Evolutionary conservation across 2,888 invertebrate species (phyloP).

Genomic region (Lasioglossum morio): DNA sequence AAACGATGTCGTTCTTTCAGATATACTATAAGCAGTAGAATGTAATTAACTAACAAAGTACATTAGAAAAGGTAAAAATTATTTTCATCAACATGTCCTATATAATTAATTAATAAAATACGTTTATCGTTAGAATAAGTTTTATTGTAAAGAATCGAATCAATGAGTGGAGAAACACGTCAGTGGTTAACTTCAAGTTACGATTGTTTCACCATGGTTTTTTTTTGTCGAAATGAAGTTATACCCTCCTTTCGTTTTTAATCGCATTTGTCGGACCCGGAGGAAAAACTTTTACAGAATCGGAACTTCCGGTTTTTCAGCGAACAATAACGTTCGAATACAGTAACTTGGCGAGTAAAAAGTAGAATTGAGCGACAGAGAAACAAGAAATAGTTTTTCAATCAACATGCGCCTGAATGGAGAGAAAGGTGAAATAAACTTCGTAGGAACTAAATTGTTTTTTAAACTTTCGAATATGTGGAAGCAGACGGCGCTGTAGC

Average conservation of each 20-base stretch:
- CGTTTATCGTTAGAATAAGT: too few species aligned
- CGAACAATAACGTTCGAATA: neutral
- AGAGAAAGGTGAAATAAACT: neutral
- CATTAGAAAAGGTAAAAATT: too few species aligned
- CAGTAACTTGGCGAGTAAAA: neutral
- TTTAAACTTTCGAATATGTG: neutral
- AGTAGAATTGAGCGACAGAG: neutral
- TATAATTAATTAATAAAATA: too few species aligned
- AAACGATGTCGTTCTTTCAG: too few species aligned
- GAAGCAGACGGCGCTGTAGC: neutral
- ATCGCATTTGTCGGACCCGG: neutral
- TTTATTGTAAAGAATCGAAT: too few species aligned
- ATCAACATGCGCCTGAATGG: neutral
- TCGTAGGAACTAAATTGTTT: neutral
- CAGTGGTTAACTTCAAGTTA: too few species aligned
- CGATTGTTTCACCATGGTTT: too few species aligned
- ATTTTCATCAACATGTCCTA: too few species aligned
- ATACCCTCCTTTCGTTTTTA: neutral
- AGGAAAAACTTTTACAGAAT: neutral
- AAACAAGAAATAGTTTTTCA: neutral
- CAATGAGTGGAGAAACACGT: too few species aligned
- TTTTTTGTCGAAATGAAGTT: too few species aligned
- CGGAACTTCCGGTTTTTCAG: neutral
- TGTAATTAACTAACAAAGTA: too few species aligned
- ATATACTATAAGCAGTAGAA: too few species aligned